Percentiles rank a stretch among this genome's conserved stretches.
phyloP scores from a whole-genome alignment of 2,888 invertebrate species.

The Amphiduros pacificus region DNA sequence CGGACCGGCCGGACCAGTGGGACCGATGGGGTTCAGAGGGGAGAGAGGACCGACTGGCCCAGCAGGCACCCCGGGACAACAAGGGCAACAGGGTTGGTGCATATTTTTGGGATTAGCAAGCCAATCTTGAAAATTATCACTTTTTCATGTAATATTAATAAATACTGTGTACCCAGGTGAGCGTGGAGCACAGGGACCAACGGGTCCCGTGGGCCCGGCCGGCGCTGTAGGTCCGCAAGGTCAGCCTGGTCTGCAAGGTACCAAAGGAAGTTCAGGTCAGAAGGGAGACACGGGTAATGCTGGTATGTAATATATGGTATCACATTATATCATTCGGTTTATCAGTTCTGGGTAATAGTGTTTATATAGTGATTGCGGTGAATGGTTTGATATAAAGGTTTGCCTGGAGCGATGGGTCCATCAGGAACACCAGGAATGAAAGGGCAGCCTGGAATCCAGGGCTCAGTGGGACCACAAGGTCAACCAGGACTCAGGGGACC shows the following conservation, averaged over 20 bases:
- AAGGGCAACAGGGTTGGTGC: too few relatives aligned
- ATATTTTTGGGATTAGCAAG: too few relatives aligned
- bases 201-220: neutral
- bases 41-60: neutral
- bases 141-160: too few relatives aligned
- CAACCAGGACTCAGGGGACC: constrained; percentile 2
- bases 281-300: neutral
- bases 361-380: too few relatives aligned
- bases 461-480: too few relatives aligned
- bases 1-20: neutral
- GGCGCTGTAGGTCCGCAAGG: neutral
- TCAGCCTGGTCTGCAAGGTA: too few relatives aligned
- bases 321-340: too few relatives aligned
- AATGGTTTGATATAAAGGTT: constrained; percentile 6
- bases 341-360: too few relatives aligned
- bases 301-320: too few relatives aligned
- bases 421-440: constrained; percentile 19
- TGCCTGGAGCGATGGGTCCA: constrained; percentile 12
- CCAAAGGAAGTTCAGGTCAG: neutral
- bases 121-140: too few relatives aligned
- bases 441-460: constrained; percentile 15
- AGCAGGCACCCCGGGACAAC: constrained; percentile 6
- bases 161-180: neutral
- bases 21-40: too few relatives aligned
- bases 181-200: neutral